These are phyloP conservation scores for Rhodophaea formosa DNA, from an alignment of 2,888 invertebrate species.

Conservation along the genomic window DNA sequence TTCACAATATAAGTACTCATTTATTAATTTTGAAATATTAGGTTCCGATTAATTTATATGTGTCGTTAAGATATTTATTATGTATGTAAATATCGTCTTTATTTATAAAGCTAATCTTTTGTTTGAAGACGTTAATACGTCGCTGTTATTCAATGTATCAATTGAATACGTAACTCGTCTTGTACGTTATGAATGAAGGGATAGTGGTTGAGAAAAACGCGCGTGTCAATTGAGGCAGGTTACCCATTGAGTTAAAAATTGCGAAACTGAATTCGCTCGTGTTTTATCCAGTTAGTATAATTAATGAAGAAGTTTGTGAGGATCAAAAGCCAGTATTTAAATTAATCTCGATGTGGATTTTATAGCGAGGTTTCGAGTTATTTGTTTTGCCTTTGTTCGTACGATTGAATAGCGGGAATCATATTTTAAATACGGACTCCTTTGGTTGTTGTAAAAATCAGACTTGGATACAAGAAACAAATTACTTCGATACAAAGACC, in stretches of 20 bases:
- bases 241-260: neutral
- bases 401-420: no score
- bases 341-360: no score
- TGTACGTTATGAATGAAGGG: constrained; percentile 3
- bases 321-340: no score
- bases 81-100: constrained; percentile 79
- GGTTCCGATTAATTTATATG: constrained; percentile 81
- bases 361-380: no score
- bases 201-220: neutral
- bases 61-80: constrained; percentile 81
- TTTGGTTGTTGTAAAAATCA: no score
- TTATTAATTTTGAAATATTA: constrained; percentile 82
- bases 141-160: constrained; percentile 49
- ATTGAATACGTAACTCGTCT: neutral
- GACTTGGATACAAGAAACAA: no score
- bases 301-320: no score
- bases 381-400: no score
- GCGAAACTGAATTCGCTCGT: neutral
- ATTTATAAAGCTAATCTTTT: constrained; percentile 76
- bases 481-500: no score
- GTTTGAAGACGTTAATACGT: constrained; percentile 60
- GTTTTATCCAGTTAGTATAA: neutral
- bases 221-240: neutral
- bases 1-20: constrained; percentile 82
- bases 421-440: no score